Evolutionary conservation across 2,888 invertebrate species (phyloP), one percentile per base, ranked within the genome.

Genomic region (Ellobium chinense): DNA sequence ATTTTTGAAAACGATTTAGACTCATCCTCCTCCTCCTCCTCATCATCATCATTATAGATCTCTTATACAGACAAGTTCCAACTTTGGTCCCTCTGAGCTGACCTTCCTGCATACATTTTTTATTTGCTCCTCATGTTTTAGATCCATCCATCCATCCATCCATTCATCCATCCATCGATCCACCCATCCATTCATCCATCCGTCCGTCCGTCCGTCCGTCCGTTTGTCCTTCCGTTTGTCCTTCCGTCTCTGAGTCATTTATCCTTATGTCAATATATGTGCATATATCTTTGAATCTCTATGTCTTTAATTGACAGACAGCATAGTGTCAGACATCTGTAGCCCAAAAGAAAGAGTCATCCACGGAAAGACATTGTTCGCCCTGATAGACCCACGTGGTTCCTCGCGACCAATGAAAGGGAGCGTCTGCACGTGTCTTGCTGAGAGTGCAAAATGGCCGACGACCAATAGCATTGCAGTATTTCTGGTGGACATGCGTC

Each of bases 401-500:
- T 12, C 58, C 46, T 66, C 29, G 24, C 27, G 68, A 56, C 72
- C 79, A 65, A 36, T 68, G 65, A 37, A 78, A 60, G 36, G 82
- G 63, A 58, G 80, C 70, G 81, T 79, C 31, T 85, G 85, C 60
- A 66, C 83, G 12, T 85, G 85, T 46, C 78, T 77, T 29, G 85
- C 85, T 4, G 78, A 82, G 75, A 80, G 79, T 58, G 69, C 70
- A 24, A 75, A 54, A 14, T 83, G 77, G 77, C 80, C 82, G 18
- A 81, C 79, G 1, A 79, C 74, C 63, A 81, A 82, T 54, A 81
- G 65, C 69, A 82, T 85, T 46, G 81, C 83, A 1, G 78, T 82
- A 24, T 85, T 85, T 63, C 70, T 83, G 4, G 85, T 85, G 27
- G 85, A 83, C 75, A 77, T 83, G 46, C 58, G 85, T 34, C 73